Evolutionary conservation across 2,888 invertebrate species (phyloP), one percentile per base, ranked within the genome.

Genomic region (Aromia moschata): DNA sequence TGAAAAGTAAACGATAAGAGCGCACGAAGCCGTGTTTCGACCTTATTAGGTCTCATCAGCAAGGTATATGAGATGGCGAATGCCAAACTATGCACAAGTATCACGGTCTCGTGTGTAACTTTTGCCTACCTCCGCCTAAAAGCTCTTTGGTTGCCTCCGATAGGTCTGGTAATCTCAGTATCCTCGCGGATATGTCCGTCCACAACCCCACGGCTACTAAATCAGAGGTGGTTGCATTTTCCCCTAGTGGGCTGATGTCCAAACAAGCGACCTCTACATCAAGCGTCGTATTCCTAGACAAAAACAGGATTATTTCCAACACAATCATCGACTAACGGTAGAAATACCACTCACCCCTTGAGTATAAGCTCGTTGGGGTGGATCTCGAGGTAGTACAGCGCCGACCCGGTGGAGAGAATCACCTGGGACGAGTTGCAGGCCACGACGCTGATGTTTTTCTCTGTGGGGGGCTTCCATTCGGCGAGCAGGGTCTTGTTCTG

Each of bases 221-320:
- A 49, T 89, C 87, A 0, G 90, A 88, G 54, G 85, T 85, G 0
- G 79, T 84, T 2, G 84, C 84, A 0, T 85, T 85, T 38, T 85
- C 85, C 45, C 86, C 86, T 12, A 92, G 77, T 1, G 96, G 93
- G 1, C 94, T 94, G 45, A 98, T 87, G 82, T 98, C 98, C 52
- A 99, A 80, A 80, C 98, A 99, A 2, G 99, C 97, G 38, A 98
- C 93, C 82, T 99, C 98, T 74, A 96, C 92, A 17, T 95, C 93
- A 83, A 98, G 86, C 17, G 88, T 88, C 36, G 88, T 88, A 67
- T 87, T 86, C 1, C 88, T 87, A 70, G n/a, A 15, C 5, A 25
- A 43, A 43, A n/a, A 16, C 11, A 41, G 2, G 15, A 16, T n/a
- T n/a, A n/a, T n/a, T n/a, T n/a, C n/a, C n/a, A n/a, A n/a, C n/a